Evolutionary conservation across 1,140 invertebrate genomes (phyloP), one percentile per base, ranked within the genome.

Genomic region (Argopecten irradians): DNA sequence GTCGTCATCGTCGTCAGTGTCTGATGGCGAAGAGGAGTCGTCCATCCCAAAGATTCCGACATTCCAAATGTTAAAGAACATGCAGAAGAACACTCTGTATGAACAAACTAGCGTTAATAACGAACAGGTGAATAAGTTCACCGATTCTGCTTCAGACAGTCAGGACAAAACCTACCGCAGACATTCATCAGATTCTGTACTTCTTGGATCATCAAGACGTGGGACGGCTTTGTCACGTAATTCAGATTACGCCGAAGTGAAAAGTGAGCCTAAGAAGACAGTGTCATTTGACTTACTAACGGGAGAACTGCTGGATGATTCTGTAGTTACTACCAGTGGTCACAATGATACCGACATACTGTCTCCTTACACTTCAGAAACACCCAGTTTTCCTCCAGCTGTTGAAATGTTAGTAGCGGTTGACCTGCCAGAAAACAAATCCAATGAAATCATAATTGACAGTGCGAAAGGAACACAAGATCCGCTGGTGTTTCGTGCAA

Each of bases 31-130:
- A 71, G 55, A 71, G 0, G 55, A 71, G 8, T 28, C 55, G 2
- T 28, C 55, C 11, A n/a, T 71, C 1, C 55, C 55, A n/a, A 71
- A 71, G n/a, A 71, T 71, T 5, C 55, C 55, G n/a, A 28, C 55
- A 71, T 71, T 71, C 55, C 55, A 71, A 71, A 71, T 71, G 55
- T 71, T 71, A 71, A 71, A 71, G 16, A 22, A 71, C 55, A 71
- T 71, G 55, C 55, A 71, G 55, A 71, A 71, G 22, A 71, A 71
- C 55, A 71, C 55, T 71, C 55, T 71, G n/a, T 71, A 71, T 28
- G 55, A 71, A 11, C 55, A 71, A n/a, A 71, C 55, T 28, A n/a
- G 22, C 11, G 55, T 71, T 71, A n/a, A 71, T 1, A 1, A 71
- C 55, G 55, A 71, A 8, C 22, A 71, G 5, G 13, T 5, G 22